Evolutionary conservation across 2,888 invertebrate species (phyloP).

Genomic region (Eurois occulta): DNA sequence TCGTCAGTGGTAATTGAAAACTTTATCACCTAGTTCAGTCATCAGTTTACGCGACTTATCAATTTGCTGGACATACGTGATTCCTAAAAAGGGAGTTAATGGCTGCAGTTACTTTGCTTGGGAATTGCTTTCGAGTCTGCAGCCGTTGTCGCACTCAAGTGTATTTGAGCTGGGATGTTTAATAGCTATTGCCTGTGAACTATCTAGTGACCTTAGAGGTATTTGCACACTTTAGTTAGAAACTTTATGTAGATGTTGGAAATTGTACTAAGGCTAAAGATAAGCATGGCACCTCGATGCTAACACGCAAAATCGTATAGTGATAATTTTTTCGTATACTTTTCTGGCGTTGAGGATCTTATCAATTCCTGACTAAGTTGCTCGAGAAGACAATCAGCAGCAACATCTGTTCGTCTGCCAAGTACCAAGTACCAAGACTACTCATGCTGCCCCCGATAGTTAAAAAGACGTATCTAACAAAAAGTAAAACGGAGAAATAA

Average conservation of each 20-base stretch:
- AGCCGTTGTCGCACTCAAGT: neutral
- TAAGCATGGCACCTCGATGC: neutral
- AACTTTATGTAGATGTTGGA: neutral
- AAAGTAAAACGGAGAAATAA: too few relatives aligned
- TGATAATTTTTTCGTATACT: neutral
- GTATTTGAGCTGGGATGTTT: constrained; percentile 21
- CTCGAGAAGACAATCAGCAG: neutral
- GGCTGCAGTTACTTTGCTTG: neutral
- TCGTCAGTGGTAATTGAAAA: constrained; percentile 33
- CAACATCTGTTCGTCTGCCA: too few relatives aligned
- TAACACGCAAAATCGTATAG: neutral
- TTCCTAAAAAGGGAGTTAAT: constrained; percentile 28
- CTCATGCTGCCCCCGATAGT: too few relatives aligned
- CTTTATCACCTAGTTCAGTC: constrained; percentile 5
- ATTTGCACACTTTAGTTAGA: neutral
- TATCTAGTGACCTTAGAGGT: neutral
- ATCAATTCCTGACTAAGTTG: neutral
- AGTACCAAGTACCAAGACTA: neutral
- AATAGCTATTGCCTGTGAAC: neutral
- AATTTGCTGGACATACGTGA: constrained; percentile 25
- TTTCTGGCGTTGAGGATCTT: neutral
- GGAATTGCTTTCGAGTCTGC: constrained; percentile 13
- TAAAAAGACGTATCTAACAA: too few relatives aligned
- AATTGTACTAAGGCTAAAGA: neutral
- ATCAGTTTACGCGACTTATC: constrained; percentile 18